phyloP scores from a whole-genome alignment of 2,888 invertebrate genomes.

The Diarsia mendica region DNA sequence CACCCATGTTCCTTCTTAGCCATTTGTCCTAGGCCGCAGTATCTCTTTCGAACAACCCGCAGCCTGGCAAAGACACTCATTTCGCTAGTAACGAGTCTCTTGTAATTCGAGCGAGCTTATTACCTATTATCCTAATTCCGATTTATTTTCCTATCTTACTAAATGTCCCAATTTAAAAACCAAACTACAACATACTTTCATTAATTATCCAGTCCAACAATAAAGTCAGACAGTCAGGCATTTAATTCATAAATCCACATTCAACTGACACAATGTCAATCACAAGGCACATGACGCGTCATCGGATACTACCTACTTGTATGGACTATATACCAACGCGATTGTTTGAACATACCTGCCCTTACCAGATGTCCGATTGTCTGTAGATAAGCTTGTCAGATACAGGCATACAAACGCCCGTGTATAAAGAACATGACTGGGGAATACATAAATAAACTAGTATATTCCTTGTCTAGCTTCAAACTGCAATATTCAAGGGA shows the following conservation, averaged over 20 bases:
- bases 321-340: not conserved
- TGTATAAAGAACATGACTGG: slow-evolving; percentile 16
- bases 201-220: slow-evolving; percentile 1
- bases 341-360: slow-evolving; percentile 56
- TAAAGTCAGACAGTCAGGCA: slow-evolving; percentile 1
- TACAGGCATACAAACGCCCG: slow-evolving; percentile 27
- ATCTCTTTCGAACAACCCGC: too few species aligned
- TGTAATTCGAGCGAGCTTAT: not conserved
- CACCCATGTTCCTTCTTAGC: too few species aligned
- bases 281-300: slow-evolving; percentile 12
- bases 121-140: not conserved
- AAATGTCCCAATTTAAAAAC: not conserved
- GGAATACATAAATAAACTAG: slow-evolving; percentile 35
- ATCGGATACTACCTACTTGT: slow-evolving; percentile 19
- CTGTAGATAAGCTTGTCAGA: slow-evolving; percentile 51
- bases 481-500: not conserved
- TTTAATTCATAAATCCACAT: slow-evolving; percentile 40
- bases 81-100: not conserved
- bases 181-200: not conserved
- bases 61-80: not conserved
- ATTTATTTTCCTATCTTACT: not conserved
- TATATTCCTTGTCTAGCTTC: not conserved
- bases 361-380: slow-evolving; percentile 52
- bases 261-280: not conserved
- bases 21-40: too few species aligned